phyloP scores from a whole-genome alignment of 2,797 vertebrate genomes.

The Platalea minor region DNA sequence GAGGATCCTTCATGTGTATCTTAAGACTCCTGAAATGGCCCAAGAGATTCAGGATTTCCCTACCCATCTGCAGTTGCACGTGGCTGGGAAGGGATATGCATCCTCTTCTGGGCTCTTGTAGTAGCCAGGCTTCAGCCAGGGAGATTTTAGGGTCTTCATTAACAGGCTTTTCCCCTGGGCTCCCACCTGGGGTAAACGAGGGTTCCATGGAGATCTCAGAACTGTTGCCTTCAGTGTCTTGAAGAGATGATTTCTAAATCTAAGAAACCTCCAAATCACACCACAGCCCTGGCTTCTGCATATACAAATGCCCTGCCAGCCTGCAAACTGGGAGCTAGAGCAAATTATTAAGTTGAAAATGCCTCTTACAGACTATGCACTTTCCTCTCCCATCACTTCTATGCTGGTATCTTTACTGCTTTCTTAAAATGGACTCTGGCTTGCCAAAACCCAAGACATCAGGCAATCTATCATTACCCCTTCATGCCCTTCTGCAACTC shows the following conservation, averaged over 20 bases:
- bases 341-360: background rate
- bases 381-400: background rate
- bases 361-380: background rate
- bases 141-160: background rate
- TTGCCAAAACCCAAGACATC: background rate
- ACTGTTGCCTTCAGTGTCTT: background rate
- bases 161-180: background rate
- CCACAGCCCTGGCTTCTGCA: background rate
- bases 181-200: no score
- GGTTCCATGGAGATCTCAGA: background rate
- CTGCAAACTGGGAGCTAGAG: background rate
- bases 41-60: background rate
- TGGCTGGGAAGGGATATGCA: background rate
- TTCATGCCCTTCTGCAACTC: background rate
- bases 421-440: background rate
- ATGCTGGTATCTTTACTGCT: background rate
- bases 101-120: background rate
- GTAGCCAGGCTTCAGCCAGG: background rate
- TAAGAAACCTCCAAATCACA: background rate
- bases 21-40: background rate
- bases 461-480: accelerated
- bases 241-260: background rate
- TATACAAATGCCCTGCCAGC: background rate
- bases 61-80: background rate
- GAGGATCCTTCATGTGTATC: background rate